A percentile compares a stretch with the other conserved stretches of the same genome.
These are phyloP conservation scores for Apeira syringaria DNA, from an alignment of 2,888 invertebrate genomes.

Conservation along the genomic window DNA sequence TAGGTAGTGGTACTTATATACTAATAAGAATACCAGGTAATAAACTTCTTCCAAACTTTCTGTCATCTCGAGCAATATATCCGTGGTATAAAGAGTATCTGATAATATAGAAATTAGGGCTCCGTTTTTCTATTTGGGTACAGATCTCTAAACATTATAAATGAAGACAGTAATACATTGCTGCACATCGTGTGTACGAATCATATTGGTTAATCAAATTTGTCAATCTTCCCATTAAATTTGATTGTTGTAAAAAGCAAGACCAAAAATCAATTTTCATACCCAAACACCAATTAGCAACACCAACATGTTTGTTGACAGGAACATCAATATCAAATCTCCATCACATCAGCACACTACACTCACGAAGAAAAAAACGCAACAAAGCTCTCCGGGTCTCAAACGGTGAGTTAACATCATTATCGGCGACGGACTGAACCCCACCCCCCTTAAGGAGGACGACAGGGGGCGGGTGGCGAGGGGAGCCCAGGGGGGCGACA, in stretches of 20 bases:
- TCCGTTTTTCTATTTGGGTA: too few relatives aligned
- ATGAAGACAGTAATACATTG: too few relatives aligned
- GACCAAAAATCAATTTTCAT: not conserved
- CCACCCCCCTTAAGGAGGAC: constrained; percentile 33
- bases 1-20: too few relatives aligned
- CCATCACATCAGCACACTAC: constrained; percentile 41
- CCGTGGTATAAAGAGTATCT: too few relatives aligned
- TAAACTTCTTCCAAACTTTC: too few relatives aligned
- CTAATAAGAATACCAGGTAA: too few relatives aligned
- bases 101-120: too few relatives aligned
- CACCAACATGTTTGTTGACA: constrained; percentile 25
- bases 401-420: constrained; percentile 81
- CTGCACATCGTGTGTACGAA: too few relatives aligned
- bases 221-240: not conserved
- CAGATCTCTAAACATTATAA: too few relatives aligned
- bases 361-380: constrained; percentile 58
- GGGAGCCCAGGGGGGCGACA: constrained; percentile 59
- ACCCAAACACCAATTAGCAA: constrained; percentile 5
- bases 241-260: not conserved
- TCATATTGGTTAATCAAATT: too few relatives aligned
- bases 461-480: constrained; percentile 29
- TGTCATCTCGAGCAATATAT: too few relatives aligned
- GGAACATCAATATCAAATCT: constrained; percentile 33
- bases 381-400: constrained; percentile 68
- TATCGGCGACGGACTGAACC: constrained; percentile 62